A percentile compares a stretch with the other conserved stretches of the same genome.
Evolutionary conservation across 2,113 vertebrate genomes (phyloP).

Genomic region (Sceloporus tristichus): DNA sequence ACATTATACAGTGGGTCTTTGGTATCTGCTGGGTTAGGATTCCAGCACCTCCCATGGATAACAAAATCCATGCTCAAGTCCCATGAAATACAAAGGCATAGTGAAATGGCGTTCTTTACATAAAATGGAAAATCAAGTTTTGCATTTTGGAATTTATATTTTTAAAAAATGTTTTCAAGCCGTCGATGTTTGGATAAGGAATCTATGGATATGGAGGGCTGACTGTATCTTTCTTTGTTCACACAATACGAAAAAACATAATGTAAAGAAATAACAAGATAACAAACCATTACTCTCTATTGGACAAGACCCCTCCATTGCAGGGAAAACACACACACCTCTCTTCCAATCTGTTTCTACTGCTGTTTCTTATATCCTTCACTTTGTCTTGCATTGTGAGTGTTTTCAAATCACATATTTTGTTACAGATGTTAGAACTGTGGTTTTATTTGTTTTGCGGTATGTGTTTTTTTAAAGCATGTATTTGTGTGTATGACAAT

Average conservation of each 20-base stretch:
- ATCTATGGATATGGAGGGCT: too few species aligned
- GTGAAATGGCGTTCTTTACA: too few species aligned
- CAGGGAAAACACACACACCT: background rate
- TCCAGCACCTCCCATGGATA: too few species aligned
- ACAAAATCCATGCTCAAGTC: too few species aligned
- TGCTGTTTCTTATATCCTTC: background rate
- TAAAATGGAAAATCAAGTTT: too few species aligned
- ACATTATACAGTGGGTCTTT: too few species aligned
- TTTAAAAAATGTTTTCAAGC: too few species aligned
- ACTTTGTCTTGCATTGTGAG: background rate
- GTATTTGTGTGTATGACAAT: background rate
- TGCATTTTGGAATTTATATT: too few species aligned
- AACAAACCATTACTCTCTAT: background rate
- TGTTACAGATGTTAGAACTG: background rate
- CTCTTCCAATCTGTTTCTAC: background rate
- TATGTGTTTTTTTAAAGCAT: background rate
- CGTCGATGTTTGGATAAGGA: too few species aligned
- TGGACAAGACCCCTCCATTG: too few species aligned
- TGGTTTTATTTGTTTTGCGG: background rate
- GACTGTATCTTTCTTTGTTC: background rate
- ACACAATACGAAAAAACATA: background rate
- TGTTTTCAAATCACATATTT: conserved; percentile 8
- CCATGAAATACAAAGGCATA: too few species aligned
- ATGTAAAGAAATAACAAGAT: background rate
- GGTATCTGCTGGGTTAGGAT: too few species aligned